phyloP scores from a whole-genome alignment of 2,113 vertebrate genomes.

The Prochilodus magdalenae region DNA sequence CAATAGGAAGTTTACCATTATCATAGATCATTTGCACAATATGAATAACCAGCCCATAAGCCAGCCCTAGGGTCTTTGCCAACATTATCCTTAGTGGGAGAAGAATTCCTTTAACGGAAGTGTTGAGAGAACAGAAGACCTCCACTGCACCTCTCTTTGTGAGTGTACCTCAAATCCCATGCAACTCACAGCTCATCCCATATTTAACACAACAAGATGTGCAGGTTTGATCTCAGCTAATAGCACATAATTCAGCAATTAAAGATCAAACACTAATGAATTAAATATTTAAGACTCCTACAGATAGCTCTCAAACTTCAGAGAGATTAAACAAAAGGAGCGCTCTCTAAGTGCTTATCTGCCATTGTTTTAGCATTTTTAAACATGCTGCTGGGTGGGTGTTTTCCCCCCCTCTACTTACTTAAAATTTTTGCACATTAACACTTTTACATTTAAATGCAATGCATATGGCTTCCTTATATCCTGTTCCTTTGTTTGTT shows the following conservation, averaged over 20 bases:
- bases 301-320: too few relatives aligned
- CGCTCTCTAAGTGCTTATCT: not conserved
- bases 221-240: conserved; percentile 60
- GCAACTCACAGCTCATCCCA: conserved; percentile 17
- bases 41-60: not conserved
- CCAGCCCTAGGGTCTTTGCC: not conserved
- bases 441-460: too few relatives aligned
- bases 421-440: not conserved
- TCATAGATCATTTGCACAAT: not conserved
- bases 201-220: conserved; percentile 49
- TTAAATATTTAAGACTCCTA: conserved; percentile 60
- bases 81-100: not conserved
- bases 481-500: too few relatives aligned
- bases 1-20: not conserved
- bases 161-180: conserved; percentile 26
- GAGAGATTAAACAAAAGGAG: too few relatives aligned
- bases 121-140: not conserved
- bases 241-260: conserved; percentile 61
- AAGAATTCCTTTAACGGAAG: not conserved
- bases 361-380: conserved; percentile 5
- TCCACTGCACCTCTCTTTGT: not conserved
- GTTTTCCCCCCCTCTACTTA: not conserved
- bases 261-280: conserved; percentile 61
- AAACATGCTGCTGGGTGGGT: not conserved
- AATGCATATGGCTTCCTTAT: too few relatives aligned